Conservation (phyloP, 64 coral and sea anemone species). For the Montipora cactus region DNA sequence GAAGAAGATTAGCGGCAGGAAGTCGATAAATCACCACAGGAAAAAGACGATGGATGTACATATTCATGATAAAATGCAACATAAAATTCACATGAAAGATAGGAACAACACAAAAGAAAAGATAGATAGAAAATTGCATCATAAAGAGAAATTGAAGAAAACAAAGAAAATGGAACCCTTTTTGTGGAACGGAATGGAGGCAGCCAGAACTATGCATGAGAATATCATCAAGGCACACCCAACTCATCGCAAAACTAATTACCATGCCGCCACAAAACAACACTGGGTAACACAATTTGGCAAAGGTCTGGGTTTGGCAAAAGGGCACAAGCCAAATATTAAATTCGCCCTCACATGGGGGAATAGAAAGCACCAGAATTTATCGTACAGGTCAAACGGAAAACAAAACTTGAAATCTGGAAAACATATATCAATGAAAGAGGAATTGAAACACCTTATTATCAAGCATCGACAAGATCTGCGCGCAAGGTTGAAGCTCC, state of each 20-base stretch:
- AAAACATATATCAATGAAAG: not conserved
- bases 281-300: not conserved
- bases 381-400: slow-evolving; percentile 1
- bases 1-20: not conserved
- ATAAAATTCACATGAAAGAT: not conserved
- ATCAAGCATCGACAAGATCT: not conserved
- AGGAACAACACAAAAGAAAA: not conserved
- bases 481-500: not conserved
- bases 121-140: not conserved
- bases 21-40: not conserved
- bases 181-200: not conserved
- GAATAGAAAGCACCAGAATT: slow-evolving; percentile 4
- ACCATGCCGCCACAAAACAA: not conserved
- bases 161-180: not conserved
- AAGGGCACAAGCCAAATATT: not conserved
- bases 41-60: not conserved
- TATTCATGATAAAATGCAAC: not conserved
- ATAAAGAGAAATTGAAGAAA: not conserved
- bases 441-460: slow-evolving; percentile 31
- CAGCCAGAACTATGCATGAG: not conserved
- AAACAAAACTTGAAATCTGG: not conserved
- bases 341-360: not conserved
- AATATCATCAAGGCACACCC: not conserved
- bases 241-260: not conserved
- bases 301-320: not conserved